A percentile compares a stretch with the other conserved stretches of the same genome.
Evolutionary conservation across 2,797 vertebrate species (phyloP).

Genomic region (Hozukius guyotensis): DNA sequence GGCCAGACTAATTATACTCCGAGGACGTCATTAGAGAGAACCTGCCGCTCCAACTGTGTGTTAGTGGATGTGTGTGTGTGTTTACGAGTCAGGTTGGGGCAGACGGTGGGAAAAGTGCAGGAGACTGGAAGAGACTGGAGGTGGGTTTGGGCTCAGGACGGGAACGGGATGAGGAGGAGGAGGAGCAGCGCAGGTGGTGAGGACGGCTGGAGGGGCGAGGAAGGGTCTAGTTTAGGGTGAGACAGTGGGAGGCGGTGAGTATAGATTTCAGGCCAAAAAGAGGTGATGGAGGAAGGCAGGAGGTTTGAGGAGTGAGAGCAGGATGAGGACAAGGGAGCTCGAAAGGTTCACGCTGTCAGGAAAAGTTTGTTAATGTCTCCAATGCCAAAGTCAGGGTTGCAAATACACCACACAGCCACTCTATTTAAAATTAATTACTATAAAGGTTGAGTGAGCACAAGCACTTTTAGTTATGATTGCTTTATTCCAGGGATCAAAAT

Average conservation of each 20-base stretch:
- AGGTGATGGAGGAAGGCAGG: constrained; percentile 13
- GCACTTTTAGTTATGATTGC: not conserved
- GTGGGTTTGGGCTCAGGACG: constrained; percentile 51
- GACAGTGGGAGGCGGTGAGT: constrained; percentile 15
- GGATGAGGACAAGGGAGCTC: not conserved
- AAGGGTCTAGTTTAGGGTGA: constrained; percentile 21
- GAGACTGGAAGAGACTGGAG: constrained; percentile 34
- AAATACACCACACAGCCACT: not conserved
- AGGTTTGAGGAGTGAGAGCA: constrained; percentile 11
- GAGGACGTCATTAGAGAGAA: constrained; percentile 99
- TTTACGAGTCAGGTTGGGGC: constrained; percentile 82
- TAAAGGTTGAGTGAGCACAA: not conserved
- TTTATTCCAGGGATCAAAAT: not conserved
- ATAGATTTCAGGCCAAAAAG: constrained; percentile 17
- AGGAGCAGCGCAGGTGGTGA: constrained; percentile 61
- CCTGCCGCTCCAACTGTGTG: constrained; percentile 80
- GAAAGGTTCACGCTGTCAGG: not conserved
- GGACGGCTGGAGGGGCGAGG: constrained; percentile 36
- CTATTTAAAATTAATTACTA: not conserved
- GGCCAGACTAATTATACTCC: constrained; percentile 99
- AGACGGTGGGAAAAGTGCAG: constrained; percentile 80
- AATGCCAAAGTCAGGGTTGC: constrained; percentile 14
- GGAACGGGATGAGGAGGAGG: constrained; percentile 26
- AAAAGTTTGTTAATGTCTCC: constrained; percentile 4
- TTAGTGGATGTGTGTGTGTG: constrained; percentile 52